phyloP scores from a whole-genome alignment of 2,888 invertebrate genomes.

The Yponomeuta cagnagella region DNA sequence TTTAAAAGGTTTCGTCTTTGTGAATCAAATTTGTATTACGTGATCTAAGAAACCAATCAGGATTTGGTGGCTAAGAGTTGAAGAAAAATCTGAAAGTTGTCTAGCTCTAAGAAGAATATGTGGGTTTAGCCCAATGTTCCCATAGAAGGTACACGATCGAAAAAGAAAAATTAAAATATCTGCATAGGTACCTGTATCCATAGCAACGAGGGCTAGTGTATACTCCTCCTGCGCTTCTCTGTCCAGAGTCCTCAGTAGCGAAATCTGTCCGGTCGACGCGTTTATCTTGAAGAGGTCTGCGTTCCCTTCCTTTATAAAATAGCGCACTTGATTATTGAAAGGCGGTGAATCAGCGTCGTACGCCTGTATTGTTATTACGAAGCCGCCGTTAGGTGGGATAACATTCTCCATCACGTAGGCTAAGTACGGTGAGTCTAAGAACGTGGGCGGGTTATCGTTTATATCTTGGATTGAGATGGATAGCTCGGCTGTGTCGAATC shows the following conservation, averaged over 20 bases:
- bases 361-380: constrained; percentile 88
- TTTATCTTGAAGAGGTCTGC: constrained; percentile 93
- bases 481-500: constrained; percentile 86
- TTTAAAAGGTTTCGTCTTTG: too few species aligned
- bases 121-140: too few species aligned
- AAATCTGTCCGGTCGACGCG: constrained; percentile 93
- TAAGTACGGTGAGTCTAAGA: constrained; percentile 95
- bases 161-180: background rate
- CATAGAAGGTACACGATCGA: background rate
- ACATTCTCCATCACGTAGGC: constrained; percentile 96
- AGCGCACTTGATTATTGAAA: constrained; percentile 92
- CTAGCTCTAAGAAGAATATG: too few species aligned
- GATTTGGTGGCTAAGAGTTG: too few species aligned
- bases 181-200: constrained; percentile 89
- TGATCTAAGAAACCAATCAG: too few species aligned
- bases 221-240: constrained; percentile 90
- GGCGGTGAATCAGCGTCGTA: constrained; percentile 94
- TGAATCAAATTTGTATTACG: too few species aligned
- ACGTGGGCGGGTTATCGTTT: constrained; percentile 95
- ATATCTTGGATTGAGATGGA: constrained; percentile 91
- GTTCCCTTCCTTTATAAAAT: constrained; percentile 95
- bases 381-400: constrained; percentile 86
- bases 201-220: constrained; percentile 89
- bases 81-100: too few species aligned
- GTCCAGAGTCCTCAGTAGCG: constrained; percentile 87